phyloP scores from a whole-genome alignment of 2,113 vertebrate genomes.

The Ochotona curzoniae region DNA sequence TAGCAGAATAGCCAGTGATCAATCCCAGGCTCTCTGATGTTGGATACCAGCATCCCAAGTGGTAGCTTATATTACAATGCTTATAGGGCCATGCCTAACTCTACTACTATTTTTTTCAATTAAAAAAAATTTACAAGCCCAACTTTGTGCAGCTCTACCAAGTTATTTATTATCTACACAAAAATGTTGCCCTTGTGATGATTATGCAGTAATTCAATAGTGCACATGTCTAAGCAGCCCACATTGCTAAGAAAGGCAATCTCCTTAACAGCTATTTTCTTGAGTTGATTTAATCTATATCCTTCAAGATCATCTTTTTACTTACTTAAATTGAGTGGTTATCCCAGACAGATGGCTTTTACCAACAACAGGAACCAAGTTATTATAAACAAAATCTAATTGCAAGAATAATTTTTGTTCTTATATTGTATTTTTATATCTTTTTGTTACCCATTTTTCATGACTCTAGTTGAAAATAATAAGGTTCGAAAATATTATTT shows the following conservation, averaged over 20 bases:
- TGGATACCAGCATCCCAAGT: too few relatives aligned
- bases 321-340: constrained; percentile 67
- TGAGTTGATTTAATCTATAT: constrained; percentile 55
- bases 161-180: not conserved
- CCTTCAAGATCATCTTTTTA: constrained; percentile 38
- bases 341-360: constrained; percentile 68
- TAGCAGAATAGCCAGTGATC: too few relatives aligned
- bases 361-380: constrained; percentile 50
- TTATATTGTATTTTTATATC: not conserved
- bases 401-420: not conserved
- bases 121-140: too few relatives aligned
- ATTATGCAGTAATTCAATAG: constrained; percentile 51
- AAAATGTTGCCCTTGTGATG: not conserved
- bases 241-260: constrained; percentile 40
- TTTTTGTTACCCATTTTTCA: constrained; percentile 36
- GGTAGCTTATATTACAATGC: too few relatives aligned
- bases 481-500: not conserved
- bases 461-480: constrained; percentile 39
- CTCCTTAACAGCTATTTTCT: constrained; percentile 55
- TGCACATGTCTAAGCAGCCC: not conserved
- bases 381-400: constrained; percentile 66
- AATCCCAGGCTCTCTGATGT: too few relatives aligned
- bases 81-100: too few relatives aligned
- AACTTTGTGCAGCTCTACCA: not conserved
- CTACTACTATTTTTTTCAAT: too few relatives aligned